Evolutionary conservation across 92 coral and sea anemone species (phyloP), one percentile per base, ranked within the genome.

Genomic region (Galaxea fascicularis): DNA sequence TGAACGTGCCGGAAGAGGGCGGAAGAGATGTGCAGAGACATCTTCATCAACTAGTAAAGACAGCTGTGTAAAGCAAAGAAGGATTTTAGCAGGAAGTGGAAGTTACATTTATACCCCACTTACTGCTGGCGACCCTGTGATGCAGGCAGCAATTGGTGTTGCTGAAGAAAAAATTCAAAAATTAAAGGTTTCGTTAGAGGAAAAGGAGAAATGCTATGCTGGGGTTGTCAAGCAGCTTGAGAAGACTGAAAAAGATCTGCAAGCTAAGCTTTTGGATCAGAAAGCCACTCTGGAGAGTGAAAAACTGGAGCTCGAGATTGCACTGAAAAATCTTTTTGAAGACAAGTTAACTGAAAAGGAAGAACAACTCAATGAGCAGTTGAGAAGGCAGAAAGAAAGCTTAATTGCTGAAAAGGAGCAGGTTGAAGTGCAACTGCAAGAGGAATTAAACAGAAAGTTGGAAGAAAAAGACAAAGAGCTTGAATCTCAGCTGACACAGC

Each of bases 401-500:
- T 77, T 97, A 79, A 82, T 93, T 57, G 94, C 87, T 57, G 99
- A 97, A 80, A 97, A 97, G 62, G 94, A 91, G 45, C 89, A 85
- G 47, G 92, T 97, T 20, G 98, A 97, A 77, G 85, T 70, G 17
- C 88, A 89, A 39, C 87, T 94, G 29, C 93, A 92, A n/a, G 85
- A 84, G 53, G 98, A 95, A 87, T 88, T 97, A 63, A 90, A 79
- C 71, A 87, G 93, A 56, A 93, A 94, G 71, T 83, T 97, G 5
- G 97, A 97, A 65, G 95, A 93, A 62, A 96, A 93, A 83, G 99
- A 97, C 85, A 93, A 91, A 79, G 97, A 97, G 73, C 89, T 97
- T 35, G 95, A 95, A 68, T 81, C 71, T 30, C 92, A 88, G 72
- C 89, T 97, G 27, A 79, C 88, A 35, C 76, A 72, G 31, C 98